phyloP scores from a whole-genome alignment of 2,888 invertebrate genomes.

The Eristalinus aeneus region DNA sequence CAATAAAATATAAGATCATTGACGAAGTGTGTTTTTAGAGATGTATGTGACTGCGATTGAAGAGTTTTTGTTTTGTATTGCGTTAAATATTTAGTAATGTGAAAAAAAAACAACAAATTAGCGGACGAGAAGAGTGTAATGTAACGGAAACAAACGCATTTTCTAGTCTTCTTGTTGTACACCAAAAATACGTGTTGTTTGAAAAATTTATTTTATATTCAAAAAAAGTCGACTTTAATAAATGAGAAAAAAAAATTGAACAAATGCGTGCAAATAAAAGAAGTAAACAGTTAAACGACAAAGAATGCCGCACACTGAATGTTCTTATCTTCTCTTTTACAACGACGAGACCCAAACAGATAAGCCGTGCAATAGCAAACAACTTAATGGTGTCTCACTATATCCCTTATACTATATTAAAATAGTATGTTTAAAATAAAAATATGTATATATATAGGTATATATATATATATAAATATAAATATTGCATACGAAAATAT shows the following conservation, averaged over 20 bases:
- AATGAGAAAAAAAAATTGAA: conserved; percentile 25
- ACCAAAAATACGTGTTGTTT: neutral
- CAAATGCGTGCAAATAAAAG: conserved; percentile 71
- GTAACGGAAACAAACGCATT: neutral
- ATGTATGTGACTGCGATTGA: conserved; percentile 35
- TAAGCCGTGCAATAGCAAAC: conserved; percentile 62
- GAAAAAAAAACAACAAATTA: conserved; percentile 15
- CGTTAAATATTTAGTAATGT: neutral
- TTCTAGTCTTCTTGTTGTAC: neutral
- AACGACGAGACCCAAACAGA: conserved; percentile 14
- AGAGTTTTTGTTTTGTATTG: conserved; percentile 4
- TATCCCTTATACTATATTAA: conserved; percentile 69
- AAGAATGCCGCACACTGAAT: conserved; percentile 10
- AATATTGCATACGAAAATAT: conserved; percentile 79
- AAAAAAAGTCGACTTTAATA: neutral
- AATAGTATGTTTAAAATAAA: conserved; percentile 72
- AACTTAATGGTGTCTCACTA: conserved; percentile 32
- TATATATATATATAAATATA: conserved; percentile 74
- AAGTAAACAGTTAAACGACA: conserved; percentile 42
- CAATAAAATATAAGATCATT: conserved; percentile 55
- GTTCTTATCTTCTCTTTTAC: conserved; percentile 35
- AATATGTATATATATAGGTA: conserved; percentile 71
- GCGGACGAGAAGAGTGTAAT: neutral
- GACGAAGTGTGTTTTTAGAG: conserved; percentile 67
- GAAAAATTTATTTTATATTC: neutral